Evolutionary conservation across 2,888 invertebrate species (phyloP), one percentile per base, ranked within the genome.

Genomic region (Diachrysia chrysitis): DNA sequence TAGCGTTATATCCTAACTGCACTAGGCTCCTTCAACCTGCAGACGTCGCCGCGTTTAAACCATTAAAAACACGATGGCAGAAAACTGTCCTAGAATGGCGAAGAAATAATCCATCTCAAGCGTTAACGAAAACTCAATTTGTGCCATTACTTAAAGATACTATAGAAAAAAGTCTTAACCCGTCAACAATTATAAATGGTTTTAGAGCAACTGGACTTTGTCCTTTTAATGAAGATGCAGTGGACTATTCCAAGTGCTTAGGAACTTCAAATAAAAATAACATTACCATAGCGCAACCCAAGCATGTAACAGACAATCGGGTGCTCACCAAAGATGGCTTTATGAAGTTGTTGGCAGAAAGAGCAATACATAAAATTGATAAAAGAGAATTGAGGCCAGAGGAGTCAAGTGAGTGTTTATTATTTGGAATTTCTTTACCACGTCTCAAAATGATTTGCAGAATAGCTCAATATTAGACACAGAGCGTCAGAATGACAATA

Each of bases 1-100:
- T 69, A 17, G 69, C 83, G 4, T 63, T 85, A 0, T 82, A 78
- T 29, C 83, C 81, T 0, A 82, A 82, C 42, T 66, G 69, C 14
- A 82, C 82, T 7, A 63, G 81, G 53, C 12, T 83, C 14, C 35
- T 83, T 21, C 83, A 83, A 37, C 80, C 83, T 23, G 77, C 80
- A 5, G 83, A 83, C 42, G 79, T 83, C 0, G 56, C 80, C 19
- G 82, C 79, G 10, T 83, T 83, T 51, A 77, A 59, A 25, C 77
- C 80, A 10, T 59, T 83, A 3, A 81, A 83, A 77, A 51, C 46
- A 42, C 69, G 25, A 46, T 83, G 83, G 83, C 66, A 71, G 54
- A 62, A 76, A 63, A 59, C 57, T 64, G 71, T 83, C 19, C 59
- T 78, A 7, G 54, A 78, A 48, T 81, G 79, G 83, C 54, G 76